Conservation (phyloP, 2,888 invertebrate species). For the Tetragonisca angustula region DNA sequence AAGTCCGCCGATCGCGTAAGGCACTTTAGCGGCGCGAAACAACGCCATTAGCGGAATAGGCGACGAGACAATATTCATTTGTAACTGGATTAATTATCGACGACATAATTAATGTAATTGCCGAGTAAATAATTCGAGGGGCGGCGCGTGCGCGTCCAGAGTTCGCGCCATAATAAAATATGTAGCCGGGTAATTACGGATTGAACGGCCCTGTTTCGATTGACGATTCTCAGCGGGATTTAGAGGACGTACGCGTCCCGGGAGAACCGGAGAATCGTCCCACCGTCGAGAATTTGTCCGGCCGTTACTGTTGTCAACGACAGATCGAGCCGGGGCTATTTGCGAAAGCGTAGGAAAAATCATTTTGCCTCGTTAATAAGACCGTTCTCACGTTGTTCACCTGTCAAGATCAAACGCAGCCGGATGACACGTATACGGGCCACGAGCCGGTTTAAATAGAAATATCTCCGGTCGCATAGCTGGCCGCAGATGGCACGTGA, state of each 20-base stretch:
- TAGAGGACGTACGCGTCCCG: background rate
- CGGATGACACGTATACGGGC: slow-evolving; percentile 45
- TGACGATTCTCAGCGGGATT: background rate
- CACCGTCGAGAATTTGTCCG: slow-evolving; percentile 29
- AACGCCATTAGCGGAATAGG: slow-evolving; percentile 29
- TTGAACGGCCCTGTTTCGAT: slow-evolving; percentile 18
- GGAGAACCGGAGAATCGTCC: background rate
- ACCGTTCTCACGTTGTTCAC: slow-evolving; percentile 58
- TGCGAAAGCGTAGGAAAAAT: slow-evolving; percentile 27
- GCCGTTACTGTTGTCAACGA: slow-evolving; percentile 34
- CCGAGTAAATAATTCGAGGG: slow-evolving; percentile 46
- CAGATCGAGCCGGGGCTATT: slow-evolving; percentile 29
- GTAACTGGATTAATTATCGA: slow-evolving; percentile 49
- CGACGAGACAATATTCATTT: slow-evolving; percentile 34
- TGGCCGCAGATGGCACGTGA: slow-evolving; percentile 12
- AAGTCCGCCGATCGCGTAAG: background rate
- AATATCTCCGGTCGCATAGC: slow-evolving; percentile 11
- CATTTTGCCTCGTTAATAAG: slow-evolving; percentile 42
- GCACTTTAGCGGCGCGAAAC: slow-evolving; percentile 8
- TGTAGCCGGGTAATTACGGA: slow-evolving; percentile 44
- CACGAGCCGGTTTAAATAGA: slow-evolving; percentile 42
- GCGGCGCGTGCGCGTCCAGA: background rate
- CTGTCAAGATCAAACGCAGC: slow-evolving; percentile 49
- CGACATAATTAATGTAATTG: slow-evolving; percentile 52
- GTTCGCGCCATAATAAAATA: slow-evolving; percentile 30